Evolutionary conservation across 1,140 invertebrate genomes (phyloP).

Genomic region (Trichonephila clavipes): DNA sequence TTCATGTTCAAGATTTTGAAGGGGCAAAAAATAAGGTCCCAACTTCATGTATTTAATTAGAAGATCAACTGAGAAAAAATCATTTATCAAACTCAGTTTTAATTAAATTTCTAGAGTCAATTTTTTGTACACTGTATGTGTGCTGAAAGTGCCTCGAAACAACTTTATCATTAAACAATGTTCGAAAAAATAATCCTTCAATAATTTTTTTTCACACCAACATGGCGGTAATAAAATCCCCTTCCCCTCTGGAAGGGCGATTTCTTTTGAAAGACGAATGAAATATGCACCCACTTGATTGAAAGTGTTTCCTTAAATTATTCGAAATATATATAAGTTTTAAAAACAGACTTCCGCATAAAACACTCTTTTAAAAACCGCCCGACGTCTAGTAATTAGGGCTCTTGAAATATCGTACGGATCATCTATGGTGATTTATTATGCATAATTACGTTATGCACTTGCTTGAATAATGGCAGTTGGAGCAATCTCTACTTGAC

Average conservation of each 20-base stretch:
- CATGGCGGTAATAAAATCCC: slow-evolving; percentile 34
- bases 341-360: slow-evolving; percentile 56
- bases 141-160: background rate
- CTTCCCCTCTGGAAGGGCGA: background rate
- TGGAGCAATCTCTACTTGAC: slow-evolving; percentile 66
- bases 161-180: slow-evolving; percentile 32
- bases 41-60: slow-evolving; percentile 35
- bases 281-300: slow-evolving; percentile 63
- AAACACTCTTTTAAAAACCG: slow-evolving; percentile 61
- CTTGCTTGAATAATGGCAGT: slow-evolving; percentile 65
- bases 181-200: background rate
- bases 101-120: slow-evolving; percentile 22
- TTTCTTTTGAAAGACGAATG: slow-evolving; percentile 56
- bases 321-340: slow-evolving; percentile 66
- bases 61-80: slow-evolving; percentile 23
- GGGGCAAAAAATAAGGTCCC: background rate
- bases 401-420: slow-evolving; percentile 44
- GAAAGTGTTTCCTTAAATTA: slow-evolving; percentile 57
- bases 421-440: slow-evolving; percentile 71
- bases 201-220: slow-evolving; percentile 35
- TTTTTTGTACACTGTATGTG: background rate
- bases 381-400: slow-evolving; percentile 68
- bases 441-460: slow-evolving; percentile 72
- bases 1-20: slow-evolving; percentile 10
- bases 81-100: slow-evolving; percentile 39